These are phyloP conservation scores for Drosophila peninsularis DNA, from an alignment of 2,888 invertebrate genomes.

Conservation along the genomic window DNA sequence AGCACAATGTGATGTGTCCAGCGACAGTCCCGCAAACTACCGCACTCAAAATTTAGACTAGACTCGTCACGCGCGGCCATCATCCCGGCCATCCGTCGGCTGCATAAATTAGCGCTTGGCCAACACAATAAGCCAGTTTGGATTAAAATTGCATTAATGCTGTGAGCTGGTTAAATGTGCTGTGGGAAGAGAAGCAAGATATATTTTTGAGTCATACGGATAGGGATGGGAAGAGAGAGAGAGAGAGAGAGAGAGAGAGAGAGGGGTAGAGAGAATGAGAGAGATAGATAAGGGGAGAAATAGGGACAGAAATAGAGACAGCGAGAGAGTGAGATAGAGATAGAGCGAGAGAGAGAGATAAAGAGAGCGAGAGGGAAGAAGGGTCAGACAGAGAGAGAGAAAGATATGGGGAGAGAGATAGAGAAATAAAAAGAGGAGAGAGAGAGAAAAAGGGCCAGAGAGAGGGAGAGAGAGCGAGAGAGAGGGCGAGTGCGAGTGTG, in stretches of 20 bases:
- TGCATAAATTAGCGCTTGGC: constrained; percentile 44
- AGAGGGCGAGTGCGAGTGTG: background rate
- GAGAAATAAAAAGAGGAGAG: too few species aligned
- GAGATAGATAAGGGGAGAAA: background rate
- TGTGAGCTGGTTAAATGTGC: background rate
- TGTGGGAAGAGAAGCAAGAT: background rate
- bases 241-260: background rate
- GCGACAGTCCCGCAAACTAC: background rate
- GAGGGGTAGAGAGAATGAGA: background rate
- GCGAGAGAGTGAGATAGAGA: background rate
- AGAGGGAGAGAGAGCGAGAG: background rate
- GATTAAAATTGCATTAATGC: constrained; percentile 27
- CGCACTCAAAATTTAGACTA: constrained; percentile 4
- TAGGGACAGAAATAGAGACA: background rate
- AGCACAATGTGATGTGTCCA: constrained; percentile 34
- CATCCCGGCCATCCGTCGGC: background rate
- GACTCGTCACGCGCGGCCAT: background rate
- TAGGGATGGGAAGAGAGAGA: too few species aligned
- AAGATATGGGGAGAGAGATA: too few species aligned
- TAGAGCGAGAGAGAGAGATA: too few species aligned
- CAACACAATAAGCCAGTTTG: constrained; percentile 22
- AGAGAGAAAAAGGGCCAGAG: too few species aligned
- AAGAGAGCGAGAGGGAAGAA: background rate
- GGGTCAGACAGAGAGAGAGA: too few species aligned
- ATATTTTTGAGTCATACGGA: background rate